phyloP scores from a whole-genome alignment of 2,113 vertebrate species.

The Fukomys damarensis region DNA sequence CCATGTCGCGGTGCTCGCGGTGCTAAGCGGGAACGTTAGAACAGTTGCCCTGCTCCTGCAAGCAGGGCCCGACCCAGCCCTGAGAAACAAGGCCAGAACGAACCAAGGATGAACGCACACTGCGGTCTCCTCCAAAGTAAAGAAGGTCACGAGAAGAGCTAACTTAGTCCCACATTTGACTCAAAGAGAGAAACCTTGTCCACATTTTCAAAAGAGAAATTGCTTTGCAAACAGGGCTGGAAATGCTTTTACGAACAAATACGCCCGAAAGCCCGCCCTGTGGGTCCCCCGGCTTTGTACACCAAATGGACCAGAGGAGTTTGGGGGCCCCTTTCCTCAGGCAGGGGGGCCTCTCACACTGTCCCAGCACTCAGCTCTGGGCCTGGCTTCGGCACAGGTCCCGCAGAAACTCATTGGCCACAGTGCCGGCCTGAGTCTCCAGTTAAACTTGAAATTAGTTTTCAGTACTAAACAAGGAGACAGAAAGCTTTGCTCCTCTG shows the following conservation, averaged over 20 bases:
- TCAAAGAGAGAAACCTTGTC: slow-evolving; percentile 51
- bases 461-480: slow-evolving; percentile 5
- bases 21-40: slow-evolving; percentile 91
- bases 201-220: slow-evolving; percentile 54
- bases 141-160: slow-evolving; percentile 88
- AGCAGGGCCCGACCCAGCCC: slow-evolving; percentile 92
- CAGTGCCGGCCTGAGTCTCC: background rate
- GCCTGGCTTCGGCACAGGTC: background rate
- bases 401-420: slow-evolving; percentile 39
- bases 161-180: slow-evolving; percentile 75
- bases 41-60: slow-evolving; percentile 92
- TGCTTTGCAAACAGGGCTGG: slow-evolving; percentile 10
- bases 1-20: slow-evolving; percentile 94
- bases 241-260: slow-evolving; percentile 47
- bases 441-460: slow-evolving; percentile 54
- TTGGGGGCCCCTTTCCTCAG: background rate
- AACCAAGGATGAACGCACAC: slow-evolving; percentile 93
- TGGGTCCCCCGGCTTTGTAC: background rate
- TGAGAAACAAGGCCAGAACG: slow-evolving; percentile 95
- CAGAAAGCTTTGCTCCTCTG: slow-evolving; percentile 18
- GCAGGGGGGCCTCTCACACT: background rate
- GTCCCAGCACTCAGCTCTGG: background rate
- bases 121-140: slow-evolving; percentile 88
- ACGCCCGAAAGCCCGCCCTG: slow-evolving; percentile 26
- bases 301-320: background rate